These are phyloP conservation scores for Chaetodon trifasciatus DNA, from an alignment of 2,797 vertebrate species.

Conservation along the genomic window DNA sequence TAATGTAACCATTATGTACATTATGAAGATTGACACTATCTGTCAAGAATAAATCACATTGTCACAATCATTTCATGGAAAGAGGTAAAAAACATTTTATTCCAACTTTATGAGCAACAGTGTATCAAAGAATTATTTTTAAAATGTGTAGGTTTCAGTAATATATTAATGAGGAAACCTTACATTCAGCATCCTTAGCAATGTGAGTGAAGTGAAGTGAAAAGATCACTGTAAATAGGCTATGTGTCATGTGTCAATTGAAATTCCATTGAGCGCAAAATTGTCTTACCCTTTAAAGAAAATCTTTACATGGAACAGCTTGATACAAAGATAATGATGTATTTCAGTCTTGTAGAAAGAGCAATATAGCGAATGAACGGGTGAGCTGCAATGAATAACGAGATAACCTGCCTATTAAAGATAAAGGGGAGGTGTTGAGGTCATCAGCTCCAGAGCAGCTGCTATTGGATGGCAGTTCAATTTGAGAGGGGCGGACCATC, in stretches of 20 bases:
- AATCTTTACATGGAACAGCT: conserved; percentile 74
- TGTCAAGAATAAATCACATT: too few species aligned
- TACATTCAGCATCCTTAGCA: conserved; percentile 35
- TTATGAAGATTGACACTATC: too few species aligned
- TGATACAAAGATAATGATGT: conserved; percentile 79
- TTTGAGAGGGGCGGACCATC: conserved; percentile 66
- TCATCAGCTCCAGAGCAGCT: conserved; percentile 61
- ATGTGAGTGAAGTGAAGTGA: conserved; percentile 3
- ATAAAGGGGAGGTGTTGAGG: conserved; percentile 75
- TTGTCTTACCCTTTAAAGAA: conserved; percentile 69
- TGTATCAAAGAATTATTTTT: too few species aligned
- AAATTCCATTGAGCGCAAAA: conserved; percentile 57
- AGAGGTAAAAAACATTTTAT: too few species aligned
- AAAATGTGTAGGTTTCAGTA: neutral
- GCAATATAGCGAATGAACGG: conserved; percentile 61
- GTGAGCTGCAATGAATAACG: conserved; percentile 68
- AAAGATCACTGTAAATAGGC: conserved; percentile 32
- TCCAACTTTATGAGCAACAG: too few species aligned
- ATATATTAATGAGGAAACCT: conserved; percentile 15
- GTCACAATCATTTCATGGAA: too few species aligned
- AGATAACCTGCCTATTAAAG: conserved; percentile 82
- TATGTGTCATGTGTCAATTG: conserved; percentile 69
- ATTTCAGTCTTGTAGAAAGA: conserved; percentile 70
- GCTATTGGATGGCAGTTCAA: conserved; percentile 72
- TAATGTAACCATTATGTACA: too few species aligned